Conservation (phyloP, 2,797 vertebrate genomes). For the Coranthus polyacanthus region DNA sequence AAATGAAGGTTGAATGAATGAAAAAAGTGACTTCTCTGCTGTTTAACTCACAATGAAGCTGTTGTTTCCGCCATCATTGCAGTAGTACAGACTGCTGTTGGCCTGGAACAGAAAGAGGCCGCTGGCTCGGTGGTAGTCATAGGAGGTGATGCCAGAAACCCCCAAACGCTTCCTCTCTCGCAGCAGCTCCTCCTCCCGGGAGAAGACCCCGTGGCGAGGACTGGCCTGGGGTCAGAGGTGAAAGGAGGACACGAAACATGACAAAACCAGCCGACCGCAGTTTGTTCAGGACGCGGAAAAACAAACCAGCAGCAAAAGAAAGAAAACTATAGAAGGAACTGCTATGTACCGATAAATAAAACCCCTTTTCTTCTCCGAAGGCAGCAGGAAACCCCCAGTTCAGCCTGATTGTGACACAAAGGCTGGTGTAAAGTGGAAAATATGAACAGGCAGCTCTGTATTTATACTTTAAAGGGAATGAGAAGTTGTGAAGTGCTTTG, state of each 20-base stretch:
- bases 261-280: constrained; percentile 26
- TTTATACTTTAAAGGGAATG: too few species aligned
- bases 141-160: constrained; percentile 95
- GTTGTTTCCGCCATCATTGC: constrained; percentile 90
- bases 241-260: constrained; percentile 43
- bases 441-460: too few species aligned
- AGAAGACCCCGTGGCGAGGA: constrained; percentile 92
- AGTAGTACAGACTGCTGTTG: constrained; percentile 96
- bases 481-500: too few species aligned
- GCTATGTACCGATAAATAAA: neutral
- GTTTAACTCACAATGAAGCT: constrained; percentile 91
- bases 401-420: too few species aligned
- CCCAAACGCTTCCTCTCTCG: constrained; percentile 95
- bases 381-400: neutral
- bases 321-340: neutral
- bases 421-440: too few species aligned
- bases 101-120: constrained; percentile 98
- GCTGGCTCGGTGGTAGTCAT: constrained; percentile 91
- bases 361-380: neutral
- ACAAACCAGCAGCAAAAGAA: constrained; percentile 25
- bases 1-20: too few species aligned
- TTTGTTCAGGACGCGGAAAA: constrained; percentile 24
- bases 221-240: constrained; percentile 86
- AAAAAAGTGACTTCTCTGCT: neutral
- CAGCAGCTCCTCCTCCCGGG: constrained; percentile 94